Evolutionary conservation across 2,797 vertebrate species (phyloP).

Genomic region (Halcyon leucocephala): DNA sequence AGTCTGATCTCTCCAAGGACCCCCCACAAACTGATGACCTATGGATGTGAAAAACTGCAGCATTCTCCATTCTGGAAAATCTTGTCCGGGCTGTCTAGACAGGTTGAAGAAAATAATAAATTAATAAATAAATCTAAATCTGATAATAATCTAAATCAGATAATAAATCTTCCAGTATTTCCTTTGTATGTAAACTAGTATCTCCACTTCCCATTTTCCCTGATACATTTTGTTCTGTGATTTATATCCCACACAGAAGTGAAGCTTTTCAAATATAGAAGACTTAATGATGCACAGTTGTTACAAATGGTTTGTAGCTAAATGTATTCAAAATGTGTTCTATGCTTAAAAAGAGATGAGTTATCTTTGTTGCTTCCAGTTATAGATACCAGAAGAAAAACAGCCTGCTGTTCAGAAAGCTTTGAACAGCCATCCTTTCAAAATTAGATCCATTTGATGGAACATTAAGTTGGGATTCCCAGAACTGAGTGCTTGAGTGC

Average conservation of each 20-base stretch:
- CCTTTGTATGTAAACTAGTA: background rate
- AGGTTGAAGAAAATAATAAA: slow-evolving; percentile 21
- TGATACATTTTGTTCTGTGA: background rate
- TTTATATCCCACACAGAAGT: background rate
- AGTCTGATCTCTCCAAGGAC: background rate
- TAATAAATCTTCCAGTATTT: background rate
- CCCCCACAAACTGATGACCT: background rate
- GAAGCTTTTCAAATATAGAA: background rate
- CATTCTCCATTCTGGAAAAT: background rate
- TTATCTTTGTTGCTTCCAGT: background rate
- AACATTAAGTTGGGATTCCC: background rate
- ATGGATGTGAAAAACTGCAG: background rate
- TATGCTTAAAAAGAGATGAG: background rate
- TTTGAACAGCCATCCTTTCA: background rate
- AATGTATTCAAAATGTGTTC: background rate
- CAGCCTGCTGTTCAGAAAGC: background rate
- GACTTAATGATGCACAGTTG: background rate
- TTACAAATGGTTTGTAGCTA: background rate
- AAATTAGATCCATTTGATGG: background rate
- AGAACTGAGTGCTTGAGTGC: background rate
- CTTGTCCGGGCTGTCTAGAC: background rate
- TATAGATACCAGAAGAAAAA: background rate
- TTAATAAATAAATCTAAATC: too few species aligned
- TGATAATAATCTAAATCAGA: too few species aligned
- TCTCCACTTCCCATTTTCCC: background rate